A percentile compares a stretch with the other conserved stretches of the same genome.
phyloP scores from a whole-genome alignment of 2,797 vertebrate genomes.

The Enteromius radiatus region DNA sequence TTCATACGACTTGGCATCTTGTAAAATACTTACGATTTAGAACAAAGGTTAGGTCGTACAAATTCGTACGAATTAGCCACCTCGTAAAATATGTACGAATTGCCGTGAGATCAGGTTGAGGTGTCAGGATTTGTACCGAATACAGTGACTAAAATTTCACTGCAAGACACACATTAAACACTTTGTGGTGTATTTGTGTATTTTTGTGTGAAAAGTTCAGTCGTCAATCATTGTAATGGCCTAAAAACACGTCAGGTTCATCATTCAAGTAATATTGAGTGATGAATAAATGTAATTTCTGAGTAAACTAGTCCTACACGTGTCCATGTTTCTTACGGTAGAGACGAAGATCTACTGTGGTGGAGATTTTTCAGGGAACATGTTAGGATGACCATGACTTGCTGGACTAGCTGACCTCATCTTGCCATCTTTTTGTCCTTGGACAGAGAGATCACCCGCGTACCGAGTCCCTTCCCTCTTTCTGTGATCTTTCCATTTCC shows the following conservation, averaged over 20 bases:
- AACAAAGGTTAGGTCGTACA: too few species aligned
- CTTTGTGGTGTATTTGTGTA: neutral
- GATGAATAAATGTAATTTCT: neutral
- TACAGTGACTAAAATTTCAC: neutral
- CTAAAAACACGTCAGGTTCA: neutral
- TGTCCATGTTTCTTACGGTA: neutral
- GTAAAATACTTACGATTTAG: too few species aligned
- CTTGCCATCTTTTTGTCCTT: slow-evolving; percentile 72
- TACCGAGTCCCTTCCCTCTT: slow-evolving; percentile 69
- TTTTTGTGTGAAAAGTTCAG: neutral
- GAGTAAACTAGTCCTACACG: neutral
- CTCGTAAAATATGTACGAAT: too few species aligned
- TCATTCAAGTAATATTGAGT: neutral
- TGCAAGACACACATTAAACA: neutral
- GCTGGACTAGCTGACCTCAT: slow-evolving; percentile 39
- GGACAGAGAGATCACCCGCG: slow-evolving; percentile 78
- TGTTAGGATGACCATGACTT: slow-evolving; percentile 29
- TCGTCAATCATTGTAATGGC: neutral
- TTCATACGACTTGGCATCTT: too few species aligned
- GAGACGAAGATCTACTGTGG: neutral
- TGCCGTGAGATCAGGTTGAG: too few species aligned
- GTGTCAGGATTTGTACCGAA: neutral
- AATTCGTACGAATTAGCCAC: too few species aligned
- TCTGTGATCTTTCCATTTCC: slow-evolving; percentile 79
- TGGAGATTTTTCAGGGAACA: slow-evolving; percentile 5